phyloP scores from a whole-genome alignment of 2,888 invertebrate species.

The Ichneumoninae sp. region DNA sequence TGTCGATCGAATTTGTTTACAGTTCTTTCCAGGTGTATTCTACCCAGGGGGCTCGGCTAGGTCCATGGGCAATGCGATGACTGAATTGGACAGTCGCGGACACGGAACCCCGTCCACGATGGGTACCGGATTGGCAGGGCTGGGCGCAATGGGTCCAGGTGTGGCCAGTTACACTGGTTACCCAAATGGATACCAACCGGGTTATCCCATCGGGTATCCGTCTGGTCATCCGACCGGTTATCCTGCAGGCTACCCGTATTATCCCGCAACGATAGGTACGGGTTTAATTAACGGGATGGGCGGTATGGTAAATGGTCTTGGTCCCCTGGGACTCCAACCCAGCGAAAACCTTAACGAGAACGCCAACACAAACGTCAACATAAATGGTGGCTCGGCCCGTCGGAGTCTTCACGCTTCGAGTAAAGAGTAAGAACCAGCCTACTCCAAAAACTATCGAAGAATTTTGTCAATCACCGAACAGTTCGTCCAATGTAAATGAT shows the following conservation, averaged over 20 bases:
- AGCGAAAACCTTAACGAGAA: constrained; percentile 67
- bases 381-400: constrained; percentile 68
- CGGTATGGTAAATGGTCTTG: constrained; percentile 24
- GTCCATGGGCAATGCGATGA: background rate
- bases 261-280: background rate
- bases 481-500: constrained; percentile 7
- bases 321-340: constrained; percentile 24
- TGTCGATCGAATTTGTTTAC: background rate
- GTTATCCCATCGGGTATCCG: constrained; percentile 18
- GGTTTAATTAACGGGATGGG: background rate
- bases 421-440: constrained; percentile 65
- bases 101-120: constrained; percentile 8
- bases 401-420: constrained; percentile 67
- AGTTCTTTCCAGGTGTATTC: constrained; percentile 40
- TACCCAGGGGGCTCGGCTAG: constrained; percentile 12
- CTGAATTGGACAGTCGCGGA: constrained; percentile 9
- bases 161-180: background rate
- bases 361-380: constrained; percentile 66
- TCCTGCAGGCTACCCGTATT: constrained; percentile 2
- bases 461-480: background rate
- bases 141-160: background rate
- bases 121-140: background rate
- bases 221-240: constrained; percentile 28
- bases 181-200: background rate
- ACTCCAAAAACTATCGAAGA: background rate